Evolutionary conservation across 2,888 invertebrate species (phyloP), one percentile per base, ranked within the genome.

Genomic region (Linnaemya vulpina): DNA sequence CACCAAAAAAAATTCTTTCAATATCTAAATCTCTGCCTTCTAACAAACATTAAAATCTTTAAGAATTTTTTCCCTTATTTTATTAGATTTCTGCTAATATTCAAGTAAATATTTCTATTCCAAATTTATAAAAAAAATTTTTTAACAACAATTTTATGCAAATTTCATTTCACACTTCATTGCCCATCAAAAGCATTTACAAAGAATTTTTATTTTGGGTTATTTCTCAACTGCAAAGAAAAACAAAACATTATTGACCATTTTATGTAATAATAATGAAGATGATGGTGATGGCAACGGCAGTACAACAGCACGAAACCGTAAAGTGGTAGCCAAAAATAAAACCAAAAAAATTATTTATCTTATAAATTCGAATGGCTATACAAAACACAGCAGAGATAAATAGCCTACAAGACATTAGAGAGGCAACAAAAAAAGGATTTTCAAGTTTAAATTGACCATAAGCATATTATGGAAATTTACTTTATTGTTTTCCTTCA

Each of bases 91-190:
- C 30, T 20, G 8, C 11, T 40, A 7, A 46, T 35, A 35, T 38
- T 22, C 11, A 10, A 8, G 46, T 1, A 38, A 60, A 78, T 63
- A 63, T 55, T 62, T 78, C 62, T 63, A 30, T 38, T 1, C 4
- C 1, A 58, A 7, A 9, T 60, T 46, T 65, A 9, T 35, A 30
- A 3, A 30, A 3, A 30, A 58, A 62, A 60, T 68, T 51, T 68
- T 75, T 68, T 62, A 22, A 35, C 49, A 70, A 55, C 38, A 70
- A 65, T 63, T 71, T 76, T 76, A 82, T 82, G 76, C 63, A 76
- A 76, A 76, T 82, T 82, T 71, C 49, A 82, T 82, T 82, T 82
- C 63, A 82, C 76, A 82, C 76, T 76, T 65, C 70, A 82, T 40
- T 82, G 70, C 53, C 46, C 65, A n/a, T n/a, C 11, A 58, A 71